Evolutionary conservation across 2,888 invertebrate genomes (phyloP), one percentile per base, ranked within the genome.

Genomic region (Anarsia innoxiella): DNA sequence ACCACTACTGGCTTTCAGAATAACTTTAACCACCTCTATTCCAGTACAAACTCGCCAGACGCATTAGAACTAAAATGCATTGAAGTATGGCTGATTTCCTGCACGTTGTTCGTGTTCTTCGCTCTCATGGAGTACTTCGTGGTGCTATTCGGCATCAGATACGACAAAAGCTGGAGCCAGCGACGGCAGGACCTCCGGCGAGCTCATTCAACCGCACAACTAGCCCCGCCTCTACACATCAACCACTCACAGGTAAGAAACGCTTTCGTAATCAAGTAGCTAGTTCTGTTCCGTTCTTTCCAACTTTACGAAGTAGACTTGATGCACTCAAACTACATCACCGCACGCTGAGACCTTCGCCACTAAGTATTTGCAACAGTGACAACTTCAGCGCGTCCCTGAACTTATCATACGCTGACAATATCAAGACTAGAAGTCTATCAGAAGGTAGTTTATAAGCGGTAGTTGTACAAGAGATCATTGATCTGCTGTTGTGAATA

Each of bases 1-100:
- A 5, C 8, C 4, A 5, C 19, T 19, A 3, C 19, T 19, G n/a
- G n/a, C 19, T 19, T 19, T 19, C 8, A 19, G 19, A 19, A 19
- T 19, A 19, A 5, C 25, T 25, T 25, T 9, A 25, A 25, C 4
- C n/a, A 9, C 30, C 25, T 12, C 36, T 34, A 37, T 71, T 69
- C 1, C 75, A 88, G 89, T 62, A 88, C 89, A 64, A 89, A 89
- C 65, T 89, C 89, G 14, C 89, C 89, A 14, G 88, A 88, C 53
- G 88, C 89, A 2, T 67, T 89, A 37, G 88, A 89, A 62, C 64
- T 89, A 40, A 89, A 89, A 58, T 89, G 88, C 63, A 88, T 89
- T 49, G 89, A 89, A 60, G 89, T 89, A 47, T 89, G 89, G 89
- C 73, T 89, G 59, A 88, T 89, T 63, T 88, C 88, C 28, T 89